Conservation (phyloP, 2,888 invertebrate species). For the Protophormia terraenovae region DNA sequence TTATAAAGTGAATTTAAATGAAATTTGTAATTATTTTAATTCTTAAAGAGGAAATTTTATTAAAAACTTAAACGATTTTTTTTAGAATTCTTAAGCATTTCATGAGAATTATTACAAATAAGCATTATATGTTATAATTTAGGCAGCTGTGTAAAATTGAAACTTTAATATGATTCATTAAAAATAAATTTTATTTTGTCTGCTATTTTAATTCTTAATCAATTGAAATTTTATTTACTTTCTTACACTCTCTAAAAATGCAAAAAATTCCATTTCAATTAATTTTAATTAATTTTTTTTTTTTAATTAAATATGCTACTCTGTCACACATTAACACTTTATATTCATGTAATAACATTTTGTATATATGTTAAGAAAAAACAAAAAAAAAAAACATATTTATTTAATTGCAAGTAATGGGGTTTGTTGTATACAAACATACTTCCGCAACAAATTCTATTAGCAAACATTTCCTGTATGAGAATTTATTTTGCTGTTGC, state of each 20-base stretch:
- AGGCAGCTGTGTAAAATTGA: too few relatives aligned
- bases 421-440: neutral
- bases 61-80: too few relatives aligned
- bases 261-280: slow-evolving; percentile 36
- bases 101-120: too few relatives aligned
- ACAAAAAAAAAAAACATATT: slow-evolving; percentile 2
- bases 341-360: slow-evolving; percentile 9
- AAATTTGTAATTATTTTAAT: too few relatives aligned
- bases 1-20: too few relatives aligned
- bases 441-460: slow-evolving; percentile 51
- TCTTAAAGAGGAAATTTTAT: too few relatives aligned
- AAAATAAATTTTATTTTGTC: too few relatives aligned
- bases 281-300: slow-evolving; percentile 26
- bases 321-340: slow-evolving; percentile 2
- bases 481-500: slow-evolving; percentile 23
- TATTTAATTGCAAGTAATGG: neutral
- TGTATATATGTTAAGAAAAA: neutral
- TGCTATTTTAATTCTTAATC: too few relatives aligned
- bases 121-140: too few relatives aligned
- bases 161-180: too few relatives aligned
- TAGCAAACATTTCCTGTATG: slow-evolving; percentile 54
- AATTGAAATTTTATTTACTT: neutral
- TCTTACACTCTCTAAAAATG: neutral
- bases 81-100: too few relatives aligned
- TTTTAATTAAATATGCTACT: neutral